These are phyloP conservation scores for Montipora sp. DNA, from an alignment of 64 coral and sea anemone species.

Conservation along the genomic window DNA sequence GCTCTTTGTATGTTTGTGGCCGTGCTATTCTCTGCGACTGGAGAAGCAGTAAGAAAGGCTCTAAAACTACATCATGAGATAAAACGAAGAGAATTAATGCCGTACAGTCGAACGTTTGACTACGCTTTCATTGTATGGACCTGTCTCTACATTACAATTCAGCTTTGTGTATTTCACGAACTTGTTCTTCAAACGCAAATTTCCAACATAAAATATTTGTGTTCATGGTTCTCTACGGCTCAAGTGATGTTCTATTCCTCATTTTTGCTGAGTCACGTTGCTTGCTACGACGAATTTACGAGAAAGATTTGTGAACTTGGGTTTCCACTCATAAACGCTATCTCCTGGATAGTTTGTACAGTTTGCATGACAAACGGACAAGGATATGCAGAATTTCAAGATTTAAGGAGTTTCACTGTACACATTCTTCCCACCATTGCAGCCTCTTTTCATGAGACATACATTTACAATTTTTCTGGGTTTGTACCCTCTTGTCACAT, in stretches of 20 bases:
- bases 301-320: neutral
- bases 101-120: neutral
- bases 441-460: constrained; percentile 17
- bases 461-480: neutral
- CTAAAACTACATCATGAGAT: no score
- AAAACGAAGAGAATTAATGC: neutral
- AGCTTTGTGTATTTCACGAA: constrained; percentile 30
- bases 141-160: constrained; percentile 14
- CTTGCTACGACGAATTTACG: neutral
- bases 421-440: constrained; percentile 24
- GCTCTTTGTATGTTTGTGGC: no score
- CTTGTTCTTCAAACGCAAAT: neutral
- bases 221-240: neutral
- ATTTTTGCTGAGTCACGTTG: constrained; percentile 24
- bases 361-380: neutral
- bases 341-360: neutral
- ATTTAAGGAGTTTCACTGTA: neutral
- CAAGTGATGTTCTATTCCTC: neutral
- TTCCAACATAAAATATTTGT: neutral
- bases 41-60: no score
- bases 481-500: neutral
- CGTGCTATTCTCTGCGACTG: no score
- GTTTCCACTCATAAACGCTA: constrained; percentile 22
- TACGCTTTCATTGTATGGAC: constrained; percentile 1
- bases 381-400: neutral